Percentiles rank a stretch among this genome's conserved stretches.
phyloP scores from a whole-genome alignment of 2,113 vertebrate species.

The Fulica atra region DNA sequence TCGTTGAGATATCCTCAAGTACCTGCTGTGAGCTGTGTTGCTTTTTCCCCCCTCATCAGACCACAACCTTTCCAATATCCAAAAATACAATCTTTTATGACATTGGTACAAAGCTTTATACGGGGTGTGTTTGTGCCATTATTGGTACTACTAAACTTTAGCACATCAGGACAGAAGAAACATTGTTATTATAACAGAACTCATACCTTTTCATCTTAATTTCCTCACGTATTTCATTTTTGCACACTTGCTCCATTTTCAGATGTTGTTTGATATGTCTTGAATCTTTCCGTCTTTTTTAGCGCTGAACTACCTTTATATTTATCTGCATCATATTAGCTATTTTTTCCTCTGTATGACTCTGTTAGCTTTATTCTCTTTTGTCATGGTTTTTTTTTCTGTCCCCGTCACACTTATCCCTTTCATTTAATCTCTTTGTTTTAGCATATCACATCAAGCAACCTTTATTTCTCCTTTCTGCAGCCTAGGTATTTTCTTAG shows the following conservation, averaged over 20 bases:
- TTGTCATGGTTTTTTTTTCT: neutral
- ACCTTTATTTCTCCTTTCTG: neutral
- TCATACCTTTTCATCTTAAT: neutral
- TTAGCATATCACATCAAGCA: neutral
- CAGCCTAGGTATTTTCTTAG: neutral
- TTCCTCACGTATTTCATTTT: neutral
- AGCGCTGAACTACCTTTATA: neutral
- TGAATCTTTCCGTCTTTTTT: neutral
- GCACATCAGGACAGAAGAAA: neutral
- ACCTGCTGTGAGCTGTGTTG: neutral
- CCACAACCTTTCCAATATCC: neutral
- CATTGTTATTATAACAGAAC: neutral
- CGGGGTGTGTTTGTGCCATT: neutral
- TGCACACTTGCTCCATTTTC: neutral
- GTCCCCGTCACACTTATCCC: neutral
- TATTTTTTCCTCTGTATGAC: neutral
- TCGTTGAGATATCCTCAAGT: neutral
- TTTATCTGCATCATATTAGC: neutral
- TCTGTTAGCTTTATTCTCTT: neutral
- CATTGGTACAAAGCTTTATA: neutral
- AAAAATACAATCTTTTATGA: neutral
- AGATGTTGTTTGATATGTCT: neutral
- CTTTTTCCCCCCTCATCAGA: neutral
- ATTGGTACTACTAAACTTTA: neutral
- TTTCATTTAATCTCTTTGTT: slow-evolving; percentile 9